phyloP scores from a whole-genome alignment of 1,140 invertebrate genomes.

The Solenopsis fugax region DNA sequence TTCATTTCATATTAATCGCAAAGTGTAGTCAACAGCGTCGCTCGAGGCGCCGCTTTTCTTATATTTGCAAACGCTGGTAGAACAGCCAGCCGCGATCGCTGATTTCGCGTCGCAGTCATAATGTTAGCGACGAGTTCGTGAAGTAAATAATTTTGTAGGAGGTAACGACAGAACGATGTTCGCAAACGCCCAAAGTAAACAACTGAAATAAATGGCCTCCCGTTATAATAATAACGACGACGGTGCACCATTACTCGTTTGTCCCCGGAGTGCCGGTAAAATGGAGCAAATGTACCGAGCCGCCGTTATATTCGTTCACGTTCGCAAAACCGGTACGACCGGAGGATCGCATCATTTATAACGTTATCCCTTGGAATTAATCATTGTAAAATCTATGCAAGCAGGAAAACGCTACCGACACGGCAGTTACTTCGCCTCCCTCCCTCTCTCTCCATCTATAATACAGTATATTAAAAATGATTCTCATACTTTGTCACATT shows the following conservation, averaged over 20 bases:
- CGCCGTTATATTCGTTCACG: constrained; percentile 26
- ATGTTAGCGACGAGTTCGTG: constrained; percentile 55
- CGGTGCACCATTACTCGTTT: constrained; percentile 60
- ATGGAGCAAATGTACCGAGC: constrained; percentile 51
- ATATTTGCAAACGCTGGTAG: constrained; percentile 8
- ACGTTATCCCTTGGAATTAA: constrained; percentile 26
- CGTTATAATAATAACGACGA: constrained; percentile 73
- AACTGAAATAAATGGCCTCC: constrained; percentile 75
- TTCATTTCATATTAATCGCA: constrained; percentile 9
- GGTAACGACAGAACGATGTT: constrained; percentile 63
- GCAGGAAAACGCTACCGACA: background rate
- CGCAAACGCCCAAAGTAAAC: constrained; percentile 72
- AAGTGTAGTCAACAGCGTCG: background rate
- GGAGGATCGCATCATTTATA: constrained; percentile 49
- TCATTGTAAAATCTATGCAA: constrained; percentile 18
- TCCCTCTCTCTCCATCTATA: background rate
- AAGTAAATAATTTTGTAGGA: constrained; percentile 64
- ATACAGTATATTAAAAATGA: background rate
- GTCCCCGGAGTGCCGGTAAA: constrained; percentile 29
- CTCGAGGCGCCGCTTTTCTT: background rate
- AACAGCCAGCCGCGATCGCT: constrained; percentile 2
- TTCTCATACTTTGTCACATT: background rate
- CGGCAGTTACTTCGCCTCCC: background rate
- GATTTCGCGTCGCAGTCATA: constrained; percentile 55
- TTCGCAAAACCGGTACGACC: constrained; percentile 28